Evolutionary conservation across 2,888 invertebrate genomes (phyloP).

Genomic region (Nomada fucata): DNA sequence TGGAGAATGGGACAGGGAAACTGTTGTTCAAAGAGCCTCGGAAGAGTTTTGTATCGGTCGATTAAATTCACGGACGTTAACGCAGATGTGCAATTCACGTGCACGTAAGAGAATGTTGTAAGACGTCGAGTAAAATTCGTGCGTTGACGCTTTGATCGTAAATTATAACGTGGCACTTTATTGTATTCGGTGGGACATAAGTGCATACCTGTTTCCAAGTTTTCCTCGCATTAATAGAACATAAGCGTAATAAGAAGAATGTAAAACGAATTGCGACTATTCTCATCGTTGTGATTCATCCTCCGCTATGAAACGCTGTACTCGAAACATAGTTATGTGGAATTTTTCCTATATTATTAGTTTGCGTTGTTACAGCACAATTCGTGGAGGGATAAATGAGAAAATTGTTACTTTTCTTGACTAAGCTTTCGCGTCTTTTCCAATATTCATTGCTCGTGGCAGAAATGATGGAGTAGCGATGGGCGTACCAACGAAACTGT

Average conservation of each 20-base stretch:
- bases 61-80: not conserved
- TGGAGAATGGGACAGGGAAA: slow-evolving; percentile 17
- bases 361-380: too few relatives aligned
- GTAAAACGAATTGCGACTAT: slow-evolving; percentile 9
- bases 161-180: too few relatives aligned
- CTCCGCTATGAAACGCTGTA: not conserved
- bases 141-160: too few relatives aligned
- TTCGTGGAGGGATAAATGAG: too few relatives aligned
- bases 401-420: too few relatives aligned
- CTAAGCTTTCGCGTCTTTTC: too few relatives aligned
- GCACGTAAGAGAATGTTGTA: not conserved
- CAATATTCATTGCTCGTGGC: too few relatives aligned
- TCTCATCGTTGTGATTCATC: slow-evolving; percentile 16
- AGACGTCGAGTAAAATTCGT: too few relatives aligned
- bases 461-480: too few relatives aligned
- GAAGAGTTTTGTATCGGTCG: slow-evolving; percentile 25
- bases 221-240: not conserved
- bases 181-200: not conserved
- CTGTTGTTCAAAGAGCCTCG: slow-evolving; percentile 23
- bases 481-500: not conserved
- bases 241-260: not conserved
- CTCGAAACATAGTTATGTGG: not conserved
- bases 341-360: not conserved
- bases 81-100: too few relatives aligned
- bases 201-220: not conserved